Evolutionary conservation across 2,797 vertebrate species (phyloP).

Genomic region (Orestias chungarensis): DNA sequence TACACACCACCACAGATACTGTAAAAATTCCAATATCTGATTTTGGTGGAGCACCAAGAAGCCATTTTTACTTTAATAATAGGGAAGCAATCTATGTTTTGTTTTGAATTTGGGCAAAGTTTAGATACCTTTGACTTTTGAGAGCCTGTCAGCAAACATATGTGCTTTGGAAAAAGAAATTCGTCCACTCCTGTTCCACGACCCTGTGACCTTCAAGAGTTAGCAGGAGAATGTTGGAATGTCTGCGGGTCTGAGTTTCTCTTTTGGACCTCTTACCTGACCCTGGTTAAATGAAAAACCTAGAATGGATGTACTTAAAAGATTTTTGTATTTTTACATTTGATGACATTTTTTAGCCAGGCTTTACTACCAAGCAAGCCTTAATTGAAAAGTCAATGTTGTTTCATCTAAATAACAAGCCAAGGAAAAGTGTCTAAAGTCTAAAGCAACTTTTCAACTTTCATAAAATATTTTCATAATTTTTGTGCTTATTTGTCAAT

Average conservation of each 20-base stretch:
- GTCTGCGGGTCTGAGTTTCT: not conserved
- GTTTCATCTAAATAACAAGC: not conserved
- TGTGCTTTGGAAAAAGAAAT: not conserved
- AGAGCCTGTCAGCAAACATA: not conserved
- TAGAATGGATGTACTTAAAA: not conserved
- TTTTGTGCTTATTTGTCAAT: no score
- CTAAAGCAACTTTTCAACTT: no score
- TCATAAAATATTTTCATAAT: no score
- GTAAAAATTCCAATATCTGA: not conserved
- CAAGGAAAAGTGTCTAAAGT: no score
- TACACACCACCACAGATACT: not conserved
- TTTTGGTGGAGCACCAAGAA: not conserved
- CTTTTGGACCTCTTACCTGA: not conserved
- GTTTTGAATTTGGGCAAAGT: not conserved
- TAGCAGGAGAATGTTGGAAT: not conserved
- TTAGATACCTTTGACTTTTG: not conserved
- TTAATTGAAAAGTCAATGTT: not conserved
- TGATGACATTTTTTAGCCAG: not conserved
- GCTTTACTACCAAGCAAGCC: not conserved
- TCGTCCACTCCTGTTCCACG: not conserved
- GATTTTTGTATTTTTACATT: not conserved
- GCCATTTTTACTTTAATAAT: not conserved
- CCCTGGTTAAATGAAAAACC: not conserved
- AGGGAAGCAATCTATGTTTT: not conserved
- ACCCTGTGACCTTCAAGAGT: not conserved